Evolutionary conservation across 2,888 invertebrate genomes (phyloP).

Genomic region (Serrognathus titanus): DNA sequence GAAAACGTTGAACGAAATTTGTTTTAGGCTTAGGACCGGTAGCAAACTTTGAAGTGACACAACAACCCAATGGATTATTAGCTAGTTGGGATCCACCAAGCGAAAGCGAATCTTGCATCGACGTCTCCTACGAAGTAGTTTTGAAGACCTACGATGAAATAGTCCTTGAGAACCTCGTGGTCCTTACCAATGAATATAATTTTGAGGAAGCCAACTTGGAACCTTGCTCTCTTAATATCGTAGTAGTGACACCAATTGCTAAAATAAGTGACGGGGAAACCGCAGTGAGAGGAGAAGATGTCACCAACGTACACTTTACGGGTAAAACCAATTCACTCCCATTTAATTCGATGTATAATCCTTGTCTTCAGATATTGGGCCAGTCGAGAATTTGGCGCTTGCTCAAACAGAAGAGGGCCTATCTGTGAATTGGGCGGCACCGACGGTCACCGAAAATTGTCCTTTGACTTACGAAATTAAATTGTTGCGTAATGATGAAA

Average conservation of each 20-base stretch:
- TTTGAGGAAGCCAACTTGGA: background rate
- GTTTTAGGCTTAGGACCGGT: background rate
- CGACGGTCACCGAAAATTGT: slow-evolving; percentile 1
- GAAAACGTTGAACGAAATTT: no score
- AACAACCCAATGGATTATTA: background rate
- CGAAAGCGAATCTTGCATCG: no score
- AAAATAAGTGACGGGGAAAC: slow-evolving; percentile 5
- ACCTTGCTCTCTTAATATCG: slow-evolving; percentile 7
- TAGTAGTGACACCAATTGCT: slow-evolving; percentile 10
- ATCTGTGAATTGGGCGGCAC: background rate
- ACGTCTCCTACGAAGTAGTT: no score
- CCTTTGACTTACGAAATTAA: slow-evolving; percentile 2
- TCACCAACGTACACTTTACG: no score
- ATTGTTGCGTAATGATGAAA: no score
- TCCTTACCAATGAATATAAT: background rate
- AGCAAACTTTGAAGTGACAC: background rate
- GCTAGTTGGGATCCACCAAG: no score
- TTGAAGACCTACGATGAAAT: background rate
- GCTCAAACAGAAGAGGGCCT: background rate
- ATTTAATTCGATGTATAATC: no score
- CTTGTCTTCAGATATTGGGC: background rate
- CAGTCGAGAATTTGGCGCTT: background rate
- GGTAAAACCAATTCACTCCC: no score
- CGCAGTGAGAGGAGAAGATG: background rate
- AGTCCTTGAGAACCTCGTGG: background rate